Evolutionary conservation across 1,140 invertebrate genomes (phyloP), one percentile per base, ranked within the genome.

Genomic region (Octopus bimaculoides): DNA sequence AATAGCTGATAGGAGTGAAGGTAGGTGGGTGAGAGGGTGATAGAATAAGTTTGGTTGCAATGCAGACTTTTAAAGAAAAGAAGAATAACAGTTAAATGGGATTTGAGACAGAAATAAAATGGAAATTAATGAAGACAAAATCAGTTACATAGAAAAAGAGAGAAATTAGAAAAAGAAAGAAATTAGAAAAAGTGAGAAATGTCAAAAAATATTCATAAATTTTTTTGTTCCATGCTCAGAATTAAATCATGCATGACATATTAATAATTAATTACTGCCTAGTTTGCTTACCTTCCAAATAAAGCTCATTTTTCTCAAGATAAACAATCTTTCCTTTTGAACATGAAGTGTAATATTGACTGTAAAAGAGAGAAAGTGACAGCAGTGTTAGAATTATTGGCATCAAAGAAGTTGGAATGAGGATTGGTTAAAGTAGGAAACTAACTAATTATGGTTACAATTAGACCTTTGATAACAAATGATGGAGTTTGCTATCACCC

Each of bases 281-380:
- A n/a, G 14, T 71, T 10, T n/a, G 17, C 66, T 71, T 71, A 71
- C 66, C 80, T 54, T 76, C 56, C 7, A 78, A 77, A 12, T 74
- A 41, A 78, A 83, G 73, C 55, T 78, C 78, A n/a, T 77, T 81
- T 77, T 82, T 79, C 76, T 82, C 79, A 20, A 82, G 52, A 78
- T 71, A 54, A n/a, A 80, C 79, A 54, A 74, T 76, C 54, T 75
- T 78, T 17, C 80, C 73, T 61, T 54, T 78, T 0, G 79, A 77
- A 77, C 74, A 55, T 6, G 54, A 20, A 17, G 77, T 81, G 10
- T 77, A 56, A 71, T 78, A 82, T 77, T 82, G 78, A 52, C 81
- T 82, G 26, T 20, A 77, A 79, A 41, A 78, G 20, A 52, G 71
- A 73, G 81, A 76, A 54, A 79, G 9, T 61, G 56, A 61, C 9